Evolutionary conservation across 2,113 vertebrate species (phyloP), one percentile per base, ranked within the genome.

Genomic region (Dicaeum eximium): DNA sequence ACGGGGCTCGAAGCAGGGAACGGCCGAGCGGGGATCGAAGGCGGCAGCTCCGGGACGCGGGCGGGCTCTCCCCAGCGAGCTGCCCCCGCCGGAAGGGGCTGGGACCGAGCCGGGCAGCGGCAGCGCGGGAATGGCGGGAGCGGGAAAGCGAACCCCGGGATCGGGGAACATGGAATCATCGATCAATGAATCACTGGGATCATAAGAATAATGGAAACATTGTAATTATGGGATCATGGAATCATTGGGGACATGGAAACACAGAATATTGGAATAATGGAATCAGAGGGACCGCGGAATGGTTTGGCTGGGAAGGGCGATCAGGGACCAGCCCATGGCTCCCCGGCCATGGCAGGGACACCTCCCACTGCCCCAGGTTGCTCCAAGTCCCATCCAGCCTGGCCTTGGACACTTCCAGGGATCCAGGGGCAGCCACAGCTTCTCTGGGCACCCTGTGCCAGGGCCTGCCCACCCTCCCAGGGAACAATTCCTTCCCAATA

Each of bases 361-460:
- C 19, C 40, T 79, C 0, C 28, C 56, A n/a, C 64, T 2, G 0
- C 0, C 30, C 54, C 73, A 77, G 54, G 18, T 0, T 19, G 33
- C 23, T 78, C 73, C 64, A 10, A 86, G 31, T 17, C 33, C 53
- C 0, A 0, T 18, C 61, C 71, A 50, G 0, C 53, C 35, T 37
- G 62, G 17, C 62, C 37, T 58, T 51, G 72, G 53, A 0, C 62
- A 60, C 33, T 75, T 0, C 44, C 72, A 86, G 53, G 61, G 83
- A 60, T 60, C 22, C 80, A 54, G 37, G 45, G 31, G 22, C 45
- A 60, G 45, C 45, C 53, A 7, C 62, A 67, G 83, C 62, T 77
- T 1, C 37, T 77, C 27, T 86, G 62, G 37, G 53, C 44, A 86
- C 9, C 60, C 61, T 44, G 51, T 44, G 45, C 45, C 83, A 74